phyloP scores from a whole-genome alignment of 1,140 invertebrate species.

The Scaptomyza graminum region DNA sequence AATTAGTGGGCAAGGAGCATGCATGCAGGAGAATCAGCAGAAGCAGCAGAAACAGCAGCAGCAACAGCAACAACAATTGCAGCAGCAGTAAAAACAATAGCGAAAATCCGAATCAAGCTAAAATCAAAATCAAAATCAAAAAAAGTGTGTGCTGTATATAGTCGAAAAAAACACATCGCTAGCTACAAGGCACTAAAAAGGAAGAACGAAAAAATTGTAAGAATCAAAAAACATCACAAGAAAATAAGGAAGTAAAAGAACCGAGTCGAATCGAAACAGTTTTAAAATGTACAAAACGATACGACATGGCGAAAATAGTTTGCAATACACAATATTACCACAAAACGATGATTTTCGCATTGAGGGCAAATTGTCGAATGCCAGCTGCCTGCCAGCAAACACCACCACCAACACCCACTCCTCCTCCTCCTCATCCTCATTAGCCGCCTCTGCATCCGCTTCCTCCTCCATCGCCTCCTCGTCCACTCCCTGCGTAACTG shows the following conservation, averaged over 20 bases:
- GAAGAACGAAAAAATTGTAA: conserved; percentile 1
- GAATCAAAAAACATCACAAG: not conserved
- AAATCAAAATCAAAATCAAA: not conserved
- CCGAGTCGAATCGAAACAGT: not conserved
- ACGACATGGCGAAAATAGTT: conserved; percentile 88
- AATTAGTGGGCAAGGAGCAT: conserved; percentile 72
- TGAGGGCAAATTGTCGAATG: conserved; percentile 84
- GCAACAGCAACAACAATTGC: conserved; percentile 38
- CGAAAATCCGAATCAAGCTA: conserved; percentile 4
- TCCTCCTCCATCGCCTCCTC: conserved; percentile 5
- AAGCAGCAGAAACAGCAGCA: conserved; percentile 24
- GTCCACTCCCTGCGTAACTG: not conserved
- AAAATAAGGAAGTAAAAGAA: too few relatives aligned
- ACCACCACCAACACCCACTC: too few relatives aligned
- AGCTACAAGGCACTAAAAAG: conserved; percentile 15
- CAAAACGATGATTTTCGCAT: conserved; percentile 88
- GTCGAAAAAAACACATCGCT: not conserved
- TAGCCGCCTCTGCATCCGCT: conserved; percentile 25
- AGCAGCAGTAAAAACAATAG: conserved; percentile 9
- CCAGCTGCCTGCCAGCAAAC: conserved; percentile 46
- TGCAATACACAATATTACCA: conserved; percentile 89
- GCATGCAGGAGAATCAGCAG: conserved; percentile 56
- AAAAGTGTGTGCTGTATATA: conserved; percentile 14
- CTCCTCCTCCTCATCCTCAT: conserved; percentile 24
- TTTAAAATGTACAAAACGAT: conserved; percentile 89